A percentile compares a stretch with the other conserved stretches of the same genome.
Evolutionary conservation across 2,113 vertebrate genomes (phyloP).

Genomic region (Euleptes europaea): DNA sequence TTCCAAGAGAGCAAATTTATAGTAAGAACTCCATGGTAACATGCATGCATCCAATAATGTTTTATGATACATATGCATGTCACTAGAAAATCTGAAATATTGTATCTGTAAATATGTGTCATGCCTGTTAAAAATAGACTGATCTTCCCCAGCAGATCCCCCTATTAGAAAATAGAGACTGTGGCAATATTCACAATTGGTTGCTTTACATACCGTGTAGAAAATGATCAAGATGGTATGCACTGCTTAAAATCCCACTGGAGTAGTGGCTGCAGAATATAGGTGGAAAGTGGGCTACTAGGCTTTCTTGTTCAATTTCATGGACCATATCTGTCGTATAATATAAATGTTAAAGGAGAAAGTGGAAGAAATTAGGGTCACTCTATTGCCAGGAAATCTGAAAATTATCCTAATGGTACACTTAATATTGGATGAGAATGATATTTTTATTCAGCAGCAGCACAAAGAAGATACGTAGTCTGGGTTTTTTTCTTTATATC

Average conservation of each 20-base stretch:
- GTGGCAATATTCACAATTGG: neutral
- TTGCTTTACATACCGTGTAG: neutral
- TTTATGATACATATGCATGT: neutral
- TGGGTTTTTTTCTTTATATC: neutral
- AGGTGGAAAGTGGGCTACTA: neutral
- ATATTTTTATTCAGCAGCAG: neutral
- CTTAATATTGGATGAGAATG: neutral
- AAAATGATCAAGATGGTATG: neutral
- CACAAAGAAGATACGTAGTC: neutral
- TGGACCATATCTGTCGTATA: neutral
- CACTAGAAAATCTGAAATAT: neutral
- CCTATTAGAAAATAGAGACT: neutral
- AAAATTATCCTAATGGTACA: neutral
- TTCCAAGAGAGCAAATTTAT: neutral
- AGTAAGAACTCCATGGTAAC: neutral
- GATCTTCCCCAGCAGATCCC: neutral
- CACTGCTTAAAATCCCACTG: neutral
- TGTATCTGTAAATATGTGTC: neutral
- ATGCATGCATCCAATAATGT: neutral
- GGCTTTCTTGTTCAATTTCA: neutral
- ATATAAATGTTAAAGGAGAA: neutral
- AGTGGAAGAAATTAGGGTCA: neutral
- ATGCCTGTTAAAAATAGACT: neutral
- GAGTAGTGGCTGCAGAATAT: neutral
- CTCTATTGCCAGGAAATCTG: neutral